These are phyloP conservation scores for Pedionomus torquatus DNA, from an alignment of 2,113 vertebrate genomes.

Conservation along the genomic window DNA sequence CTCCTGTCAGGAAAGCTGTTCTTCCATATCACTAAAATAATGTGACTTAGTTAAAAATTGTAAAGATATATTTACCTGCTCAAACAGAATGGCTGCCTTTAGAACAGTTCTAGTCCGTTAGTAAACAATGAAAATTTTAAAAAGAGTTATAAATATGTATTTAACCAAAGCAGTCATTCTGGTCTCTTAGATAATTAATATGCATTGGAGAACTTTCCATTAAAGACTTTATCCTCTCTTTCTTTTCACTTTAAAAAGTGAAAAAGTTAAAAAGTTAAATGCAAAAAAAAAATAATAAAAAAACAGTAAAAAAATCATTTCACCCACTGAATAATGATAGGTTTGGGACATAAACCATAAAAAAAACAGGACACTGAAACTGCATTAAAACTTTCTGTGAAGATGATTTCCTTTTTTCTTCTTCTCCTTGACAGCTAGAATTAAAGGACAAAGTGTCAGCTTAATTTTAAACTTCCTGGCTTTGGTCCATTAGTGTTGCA, in stretches of 20 bases:
- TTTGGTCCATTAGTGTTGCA: not conserved
- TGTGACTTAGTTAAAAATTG: constrained; percentile 50
- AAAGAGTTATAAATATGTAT: constrained; percentile 73
- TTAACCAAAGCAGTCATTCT: constrained; percentile 49
- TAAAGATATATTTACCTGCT: constrained; percentile 60
- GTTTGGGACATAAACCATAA: not conserved
- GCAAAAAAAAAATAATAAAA: not conserved
- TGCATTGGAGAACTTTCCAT: constrained; percentile 40
- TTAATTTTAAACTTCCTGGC: not conserved
- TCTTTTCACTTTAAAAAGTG: constrained; percentile 12
- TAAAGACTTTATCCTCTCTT: constrained; percentile 49
- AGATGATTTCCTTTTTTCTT: not conserved
- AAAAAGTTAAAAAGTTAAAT: constrained; percentile 13
- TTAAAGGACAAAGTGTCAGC: constrained; percentile 29
- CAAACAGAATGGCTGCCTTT: constrained; percentile 10
- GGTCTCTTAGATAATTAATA: constrained; percentile 71
- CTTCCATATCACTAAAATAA: not conserved
- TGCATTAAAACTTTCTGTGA: constrained; percentile 19
- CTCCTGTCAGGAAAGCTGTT: not conserved
- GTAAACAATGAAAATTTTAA: constrained; percentile 63
- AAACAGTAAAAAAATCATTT: not conserved
- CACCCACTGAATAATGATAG: not conserved
- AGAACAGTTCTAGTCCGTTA: constrained; percentile 50
- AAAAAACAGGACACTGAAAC: not conserved
- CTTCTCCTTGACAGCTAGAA: constrained; percentile 7